Conservation (phyloP, 2,113 vertebrate genomes). For the Phaetusa simplex region DNA sequence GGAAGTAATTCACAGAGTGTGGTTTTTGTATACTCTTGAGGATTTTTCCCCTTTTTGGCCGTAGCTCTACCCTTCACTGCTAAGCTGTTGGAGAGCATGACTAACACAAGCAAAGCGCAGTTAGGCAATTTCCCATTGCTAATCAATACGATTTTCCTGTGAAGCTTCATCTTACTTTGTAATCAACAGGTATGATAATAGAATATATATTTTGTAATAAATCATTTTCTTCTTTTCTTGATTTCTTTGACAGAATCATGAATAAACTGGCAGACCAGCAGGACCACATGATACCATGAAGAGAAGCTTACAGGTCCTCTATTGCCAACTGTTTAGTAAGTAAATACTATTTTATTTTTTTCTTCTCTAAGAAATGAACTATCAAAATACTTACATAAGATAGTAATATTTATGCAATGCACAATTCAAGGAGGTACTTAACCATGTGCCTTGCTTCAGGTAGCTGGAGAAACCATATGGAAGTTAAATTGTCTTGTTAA, state of each 20-base stretch:
- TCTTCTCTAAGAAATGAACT: not conserved
- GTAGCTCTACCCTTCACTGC: not conserved
- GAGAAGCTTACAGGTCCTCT: constrained; percentile 98
- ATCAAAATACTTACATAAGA: not conserved
- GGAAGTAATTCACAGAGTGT: not conserved
- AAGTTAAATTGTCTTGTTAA: not conserved
- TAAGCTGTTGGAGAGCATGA: not conserved
- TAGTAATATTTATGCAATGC: not conserved
- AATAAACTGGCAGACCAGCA: constrained; percentile 94
- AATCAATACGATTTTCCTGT: not conserved
- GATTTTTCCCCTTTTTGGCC: not conserved
- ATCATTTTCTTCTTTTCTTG: not conserved
- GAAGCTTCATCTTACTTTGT: not conserved
- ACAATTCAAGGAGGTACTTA: not conserved
- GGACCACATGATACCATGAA: constrained; percentile 99
- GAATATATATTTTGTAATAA: not conserved
- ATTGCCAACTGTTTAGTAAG: constrained; percentile 92
- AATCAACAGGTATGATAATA: not conserved
- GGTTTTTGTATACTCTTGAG: not conserved
- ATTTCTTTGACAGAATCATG: constrained; percentile 89
- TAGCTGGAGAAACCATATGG: not conserved
- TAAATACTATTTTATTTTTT: not conserved
- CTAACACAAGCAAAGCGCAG: not conserved
- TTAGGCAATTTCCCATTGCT: not conserved
- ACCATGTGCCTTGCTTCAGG: not conserved